phyloP scores from a whole-genome alignment of 2,113 vertebrate species.

The Stigmatopora argus region DNA sequence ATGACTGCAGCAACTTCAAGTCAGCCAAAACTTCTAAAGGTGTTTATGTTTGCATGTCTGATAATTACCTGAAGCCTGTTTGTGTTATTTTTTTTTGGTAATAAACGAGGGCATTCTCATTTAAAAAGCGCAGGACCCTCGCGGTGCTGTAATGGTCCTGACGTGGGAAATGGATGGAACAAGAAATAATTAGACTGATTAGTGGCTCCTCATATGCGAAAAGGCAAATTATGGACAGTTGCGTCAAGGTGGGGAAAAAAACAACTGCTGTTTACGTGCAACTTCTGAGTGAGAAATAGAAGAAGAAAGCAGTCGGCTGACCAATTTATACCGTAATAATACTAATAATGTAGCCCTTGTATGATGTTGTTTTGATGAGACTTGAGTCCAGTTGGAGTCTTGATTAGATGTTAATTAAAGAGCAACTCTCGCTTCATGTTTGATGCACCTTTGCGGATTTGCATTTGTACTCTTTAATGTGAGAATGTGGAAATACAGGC shows the following conservation, averaged over 20 bases:
- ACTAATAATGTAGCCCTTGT: background rate
- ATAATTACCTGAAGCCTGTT: constrained; percentile 54
- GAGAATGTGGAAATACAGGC: background rate
- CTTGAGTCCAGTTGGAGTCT: constrained; percentile 6
- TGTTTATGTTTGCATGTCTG: constrained; percentile 66
- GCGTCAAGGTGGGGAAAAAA: constrained; percentile 23
- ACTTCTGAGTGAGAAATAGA: background rate
- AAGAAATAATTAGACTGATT: constrained; percentile 62
- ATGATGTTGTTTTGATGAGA: constrained; percentile 2
- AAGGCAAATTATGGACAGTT: constrained; percentile 33
- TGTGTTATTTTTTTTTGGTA: constrained; percentile 44
- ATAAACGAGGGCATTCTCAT: constrained; percentile 65
- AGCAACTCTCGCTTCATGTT: constrained; percentile 6
- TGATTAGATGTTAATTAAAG: constrained; percentile 25
- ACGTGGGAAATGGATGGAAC: constrained; percentile 44
- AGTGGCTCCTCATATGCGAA: constrained; percentile 47
- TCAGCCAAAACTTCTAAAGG: constrained; percentile 60
- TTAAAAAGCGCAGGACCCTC: constrained; percentile 50
- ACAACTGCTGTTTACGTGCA: constrained; percentile 15
- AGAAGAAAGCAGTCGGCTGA: background rate
- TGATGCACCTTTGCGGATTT: background rate
- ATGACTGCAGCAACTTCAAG: constrained; percentile 59
- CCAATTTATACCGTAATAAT: background rate
- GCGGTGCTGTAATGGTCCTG: constrained; percentile 47
- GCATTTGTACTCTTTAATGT: background rate